Percentiles rank a stretch among this genome's conserved stretches.
These are phyloP conservation scores for Melanotaenia pygmaea DNA, from an alignment of 2,797 vertebrate species.

Conservation along the genomic window DNA sequence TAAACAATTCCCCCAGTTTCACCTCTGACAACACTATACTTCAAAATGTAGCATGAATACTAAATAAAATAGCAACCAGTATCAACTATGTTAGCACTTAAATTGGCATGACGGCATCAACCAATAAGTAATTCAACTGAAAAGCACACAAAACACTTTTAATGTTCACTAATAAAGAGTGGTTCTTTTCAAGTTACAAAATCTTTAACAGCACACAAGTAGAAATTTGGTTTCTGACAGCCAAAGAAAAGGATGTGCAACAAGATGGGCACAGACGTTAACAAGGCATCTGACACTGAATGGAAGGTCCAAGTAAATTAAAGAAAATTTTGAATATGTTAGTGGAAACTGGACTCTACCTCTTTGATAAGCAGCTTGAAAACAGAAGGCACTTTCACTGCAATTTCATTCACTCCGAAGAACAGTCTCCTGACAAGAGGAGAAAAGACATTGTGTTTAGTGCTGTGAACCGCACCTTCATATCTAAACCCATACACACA, in stretches of 20 bases:
- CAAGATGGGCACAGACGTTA: not conserved
- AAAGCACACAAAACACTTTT: not conserved
- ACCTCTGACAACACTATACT: not conserved
- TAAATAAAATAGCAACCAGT: not conserved
- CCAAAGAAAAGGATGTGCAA: not conserved
- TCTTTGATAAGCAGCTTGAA: conserved; percentile 99
- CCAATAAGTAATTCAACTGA: not conserved
- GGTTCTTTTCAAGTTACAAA: not conserved
- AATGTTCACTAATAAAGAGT: not conserved
- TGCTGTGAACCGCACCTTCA: conserved; percentile 5
- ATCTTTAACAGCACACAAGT: not conserved
- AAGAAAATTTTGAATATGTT: conserved; percentile 5
- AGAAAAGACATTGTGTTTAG: conserved; percentile 26
- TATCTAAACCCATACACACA: not conserved
- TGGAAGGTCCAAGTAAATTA: not conserved
- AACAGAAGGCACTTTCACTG: conserved; percentile 99
- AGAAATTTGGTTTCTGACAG: not conserved
- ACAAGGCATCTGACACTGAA: not conserved
- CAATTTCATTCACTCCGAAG: conserved; percentile 97
- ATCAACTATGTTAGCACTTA: not conserved
- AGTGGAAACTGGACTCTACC: conserved; percentile 79
- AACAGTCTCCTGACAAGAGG: conserved; percentile 88
- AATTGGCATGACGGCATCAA: not conserved
- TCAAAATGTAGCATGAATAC: not conserved
- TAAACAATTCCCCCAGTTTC: too few relatives aligned